These are phyloP conservation scores for Luperina nickerlii DNA, from an alignment of 2,888 invertebrate species.

Conservation along the genomic window DNA sequence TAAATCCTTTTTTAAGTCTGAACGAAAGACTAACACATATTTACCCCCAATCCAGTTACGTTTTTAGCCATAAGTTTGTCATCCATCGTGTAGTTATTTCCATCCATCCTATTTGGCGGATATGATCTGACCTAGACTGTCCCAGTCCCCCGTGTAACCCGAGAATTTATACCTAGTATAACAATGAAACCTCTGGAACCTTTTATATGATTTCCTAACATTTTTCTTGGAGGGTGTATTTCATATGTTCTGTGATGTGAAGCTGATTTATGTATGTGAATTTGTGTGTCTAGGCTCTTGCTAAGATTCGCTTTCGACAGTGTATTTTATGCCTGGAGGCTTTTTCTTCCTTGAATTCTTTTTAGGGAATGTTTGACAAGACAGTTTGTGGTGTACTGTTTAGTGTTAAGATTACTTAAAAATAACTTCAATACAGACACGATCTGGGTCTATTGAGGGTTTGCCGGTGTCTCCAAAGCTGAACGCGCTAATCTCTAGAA, in stretches of 20 bases:
- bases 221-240: constrained; percentile 39
- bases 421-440: background rate
- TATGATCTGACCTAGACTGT: constrained; percentile 56
- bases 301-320: constrained; percentile 5
- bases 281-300: constrained; percentile 8
- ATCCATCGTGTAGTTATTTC: constrained; percentile 61
- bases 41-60: constrained; percentile 49
- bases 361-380: background rate
- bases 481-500: too few species aligned
- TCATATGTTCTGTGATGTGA: constrained; percentile 28
- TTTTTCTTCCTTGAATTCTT: background rate
- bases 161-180: constrained; percentile 47
- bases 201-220: constrained; percentile 53
- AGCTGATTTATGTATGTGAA: constrained; percentile 38
- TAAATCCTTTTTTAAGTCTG: constrained; percentile 26
- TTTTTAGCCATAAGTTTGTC: constrained; percentile 33
- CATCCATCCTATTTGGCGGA: constrained; percentile 57
- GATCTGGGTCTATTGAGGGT: background rate
- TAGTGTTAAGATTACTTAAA: background rate
- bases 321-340: background rate
- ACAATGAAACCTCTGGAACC: constrained; percentile 40
- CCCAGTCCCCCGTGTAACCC: constrained; percentile 37
- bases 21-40: constrained; percentile 30
- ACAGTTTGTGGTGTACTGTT: background rate
- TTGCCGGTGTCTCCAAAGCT: background rate